Evolutionary conservation across 2,797 vertebrate genomes (phyloP).

Genomic region (Helarctos malayanus): DNA sequence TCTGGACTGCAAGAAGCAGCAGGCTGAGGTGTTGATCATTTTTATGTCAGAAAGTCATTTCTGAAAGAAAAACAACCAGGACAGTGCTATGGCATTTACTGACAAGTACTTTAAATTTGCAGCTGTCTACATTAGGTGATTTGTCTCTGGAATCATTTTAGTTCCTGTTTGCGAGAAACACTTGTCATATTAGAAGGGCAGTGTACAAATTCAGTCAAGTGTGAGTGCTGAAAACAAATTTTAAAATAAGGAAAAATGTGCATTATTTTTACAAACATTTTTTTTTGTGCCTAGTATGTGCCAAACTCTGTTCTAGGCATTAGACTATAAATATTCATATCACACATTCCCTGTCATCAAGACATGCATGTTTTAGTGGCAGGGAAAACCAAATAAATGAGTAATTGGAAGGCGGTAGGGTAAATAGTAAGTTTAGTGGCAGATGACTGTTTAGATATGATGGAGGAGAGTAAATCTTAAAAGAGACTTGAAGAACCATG

Average conservation of each 20-base stretch:
- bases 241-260: constrained; percentile 8
- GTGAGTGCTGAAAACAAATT: neutral
- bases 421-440: constrained; percentile 39
- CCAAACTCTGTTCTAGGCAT: neutral
- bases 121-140: constrained; percentile 6
- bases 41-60: constrained; percentile 78
- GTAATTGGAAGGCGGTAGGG: neutral
- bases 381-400: neutral
- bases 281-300: constrained; percentile 54
- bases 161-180: neutral
- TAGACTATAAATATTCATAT: neutral
- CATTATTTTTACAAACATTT: constrained; percentile 12
- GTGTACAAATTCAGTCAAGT: neutral
- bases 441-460: neutral
- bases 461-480: constrained; percentile 21
- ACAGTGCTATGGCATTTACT: constrained; percentile 52
- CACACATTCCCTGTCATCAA: neutral
- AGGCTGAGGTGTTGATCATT: constrained; percentile 75
- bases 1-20: constrained; percentile 58
- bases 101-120: constrained; percentile 72
- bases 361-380: neutral
- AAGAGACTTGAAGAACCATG: neutral
- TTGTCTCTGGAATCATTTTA: constrained; percentile 67
- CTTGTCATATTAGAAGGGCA: constrained; percentile 11
- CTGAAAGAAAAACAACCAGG: constrained; percentile 74